Evolutionary conservation across 2,888 invertebrate species (phyloP).

Genomic region (Galerucella nymphaeae): DNA sequence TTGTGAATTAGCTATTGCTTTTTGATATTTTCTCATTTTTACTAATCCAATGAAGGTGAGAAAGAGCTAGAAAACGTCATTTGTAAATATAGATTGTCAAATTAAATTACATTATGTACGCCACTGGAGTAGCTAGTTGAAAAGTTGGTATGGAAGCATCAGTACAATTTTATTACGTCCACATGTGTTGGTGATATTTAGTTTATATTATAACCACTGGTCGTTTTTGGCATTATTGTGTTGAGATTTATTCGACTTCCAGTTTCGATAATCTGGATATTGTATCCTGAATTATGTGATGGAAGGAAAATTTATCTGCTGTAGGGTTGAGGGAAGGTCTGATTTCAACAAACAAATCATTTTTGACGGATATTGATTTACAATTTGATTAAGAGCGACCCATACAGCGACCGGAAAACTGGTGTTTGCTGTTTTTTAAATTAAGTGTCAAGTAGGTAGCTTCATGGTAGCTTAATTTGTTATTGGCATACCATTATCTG

Average conservation of each 20-base stretch:
- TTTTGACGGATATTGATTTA: not conserved
- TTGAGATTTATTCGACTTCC: constrained; percentile 18
- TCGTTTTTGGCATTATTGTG: constrained; percentile 23
- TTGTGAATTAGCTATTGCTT: too few species aligned
- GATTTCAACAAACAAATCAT: not conserved
- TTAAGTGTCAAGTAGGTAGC: too few species aligned
- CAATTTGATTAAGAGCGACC: not conserved
- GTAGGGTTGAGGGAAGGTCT: constrained; percentile 2
- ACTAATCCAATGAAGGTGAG: too few species aligned
- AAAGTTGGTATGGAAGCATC: constrained; percentile 4
- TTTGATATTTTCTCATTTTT: too few species aligned
- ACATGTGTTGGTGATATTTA: constrained; percentile 24
- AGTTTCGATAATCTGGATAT: constrained; percentile 9
- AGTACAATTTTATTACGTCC: constrained; percentile 15
- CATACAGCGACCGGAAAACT: too few species aligned
- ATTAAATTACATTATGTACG: too few species aligned
- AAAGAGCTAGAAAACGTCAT: too few species aligned
- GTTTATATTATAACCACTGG: constrained; percentile 29
- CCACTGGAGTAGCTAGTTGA: not conserved
- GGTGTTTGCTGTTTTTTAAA: too few species aligned
- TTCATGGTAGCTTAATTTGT: too few species aligned
- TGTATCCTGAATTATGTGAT: constrained; percentile 19
- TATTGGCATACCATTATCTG: too few species aligned
- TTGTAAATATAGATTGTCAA: too few species aligned
- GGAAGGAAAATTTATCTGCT: constrained; percentile 7